Conservation (phyloP, 1,140 invertebrate genomes). For the Anastrepha ludens region DNA sequence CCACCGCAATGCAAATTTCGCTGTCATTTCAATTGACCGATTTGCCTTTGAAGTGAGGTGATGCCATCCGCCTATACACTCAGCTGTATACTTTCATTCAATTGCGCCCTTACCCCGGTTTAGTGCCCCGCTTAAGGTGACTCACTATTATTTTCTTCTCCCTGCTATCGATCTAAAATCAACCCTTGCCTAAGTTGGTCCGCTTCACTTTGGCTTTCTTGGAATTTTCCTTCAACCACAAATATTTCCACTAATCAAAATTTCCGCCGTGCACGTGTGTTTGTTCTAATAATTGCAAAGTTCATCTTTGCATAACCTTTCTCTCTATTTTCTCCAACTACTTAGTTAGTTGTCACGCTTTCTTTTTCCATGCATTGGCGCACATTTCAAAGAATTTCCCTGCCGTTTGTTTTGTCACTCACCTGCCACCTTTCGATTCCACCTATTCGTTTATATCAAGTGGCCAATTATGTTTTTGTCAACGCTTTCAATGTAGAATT, state of each 20-base stretch:
- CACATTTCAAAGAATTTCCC: background rate
- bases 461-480: constrained; percentile 38
- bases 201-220: background rate
- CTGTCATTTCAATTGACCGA: too few relatives aligned
- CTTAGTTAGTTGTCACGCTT: background rate
- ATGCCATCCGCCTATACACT: background rate
- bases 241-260: constrained; percentile 22
- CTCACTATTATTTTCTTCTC: too few relatives aligned
- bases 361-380: background rate
- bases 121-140: too few relatives aligned
- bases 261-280: background rate
- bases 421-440: background rate
- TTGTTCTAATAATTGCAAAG: background rate
- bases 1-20: too few relatives aligned
- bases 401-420: background rate
- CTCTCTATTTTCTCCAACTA: background rate
- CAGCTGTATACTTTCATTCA: background rate
- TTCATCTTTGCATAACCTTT: background rate
- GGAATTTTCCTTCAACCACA: background rate
- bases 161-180: background rate
- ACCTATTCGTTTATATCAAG: constrained; percentile 3
- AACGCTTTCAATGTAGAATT: constrained; percentile 9
- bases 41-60: background rate
- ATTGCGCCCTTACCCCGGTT: background rate
- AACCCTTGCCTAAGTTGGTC: background rate